Evolutionary conservation across 1,140 invertebrate species (phyloP).

Genomic region (Drosophila ohnishii): DNA sequence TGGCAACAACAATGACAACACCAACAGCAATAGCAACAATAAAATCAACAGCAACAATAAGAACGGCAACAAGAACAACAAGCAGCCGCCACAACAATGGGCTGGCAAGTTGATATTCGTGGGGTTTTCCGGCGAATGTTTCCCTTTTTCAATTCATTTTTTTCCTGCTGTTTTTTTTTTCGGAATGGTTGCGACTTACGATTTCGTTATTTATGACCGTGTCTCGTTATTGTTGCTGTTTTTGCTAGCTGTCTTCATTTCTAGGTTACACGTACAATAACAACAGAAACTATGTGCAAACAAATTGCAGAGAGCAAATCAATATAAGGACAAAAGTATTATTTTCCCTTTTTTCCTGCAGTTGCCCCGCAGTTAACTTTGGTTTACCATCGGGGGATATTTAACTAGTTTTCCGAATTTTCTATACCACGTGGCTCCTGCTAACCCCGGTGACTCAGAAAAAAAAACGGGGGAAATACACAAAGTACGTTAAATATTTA

Average conservation of each 20-base stretch:
- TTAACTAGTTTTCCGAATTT: slow-evolving; percentile 74
- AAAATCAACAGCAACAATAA: slow-evolving; percentile 15
- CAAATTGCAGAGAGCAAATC: slow-evolving; percentile 75
- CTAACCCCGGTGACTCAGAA: neutral
- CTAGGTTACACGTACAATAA: slow-evolving; percentile 67
- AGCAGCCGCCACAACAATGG: slow-evolving; percentile 40
- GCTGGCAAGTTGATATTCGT: slow-evolving; percentile 60
- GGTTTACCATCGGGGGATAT: slow-evolving; percentile 41
- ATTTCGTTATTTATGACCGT: slow-evolving; percentile 74
- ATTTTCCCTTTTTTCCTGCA: slow-evolving; percentile 8
- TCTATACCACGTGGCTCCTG: slow-evolving; percentile 32
- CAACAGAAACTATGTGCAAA: slow-evolving; percentile 55
- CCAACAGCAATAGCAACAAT: slow-evolving; percentile 21
- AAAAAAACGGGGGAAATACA: neutral
- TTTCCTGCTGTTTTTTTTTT: slow-evolving; percentile 15
- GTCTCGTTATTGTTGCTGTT: slow-evolving; percentile 46
- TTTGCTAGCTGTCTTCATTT: slow-evolving; percentile 55
- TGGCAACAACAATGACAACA: slow-evolving; percentile 28
- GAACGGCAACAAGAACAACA: slow-evolving; percentile 18
- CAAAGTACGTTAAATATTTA: slow-evolving; percentile 64
- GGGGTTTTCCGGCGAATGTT: slow-evolving; percentile 48
- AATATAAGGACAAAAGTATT: slow-evolving; percentile 54
- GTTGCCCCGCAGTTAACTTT: slow-evolving; percentile 36
- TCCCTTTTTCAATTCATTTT: slow-evolving; percentile 27
- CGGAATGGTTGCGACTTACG: slow-evolving; percentile 49